Evolutionary conservation across 2,113 vertebrate genomes (phyloP), one percentile per base, ranked within the genome.

Genomic region (Oreochromis niloticus): DNA sequence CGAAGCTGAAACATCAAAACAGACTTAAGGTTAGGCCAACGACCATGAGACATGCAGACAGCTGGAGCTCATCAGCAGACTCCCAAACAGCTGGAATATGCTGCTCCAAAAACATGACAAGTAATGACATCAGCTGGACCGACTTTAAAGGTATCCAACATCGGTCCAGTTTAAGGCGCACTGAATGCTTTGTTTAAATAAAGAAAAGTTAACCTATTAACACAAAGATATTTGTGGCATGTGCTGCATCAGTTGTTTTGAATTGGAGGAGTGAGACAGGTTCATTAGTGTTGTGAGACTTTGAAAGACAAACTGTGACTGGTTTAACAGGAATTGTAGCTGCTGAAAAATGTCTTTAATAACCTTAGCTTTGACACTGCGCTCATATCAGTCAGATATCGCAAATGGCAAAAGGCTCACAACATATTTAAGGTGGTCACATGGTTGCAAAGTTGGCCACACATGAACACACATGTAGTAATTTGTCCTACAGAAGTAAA

Each of bases 1-100:
- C 97, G 97, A 88, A 99, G 97, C 99, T 99, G 96, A 75, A 97
- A 97, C 6, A 75, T 11, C 8, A 89, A 41, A 81, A 68, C 2
- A 46, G 71, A 22, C 12, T 50, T 7, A 14, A 19, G 14, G 30
- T 83, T 71, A 52, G 19, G 8, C 43, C 71, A 48, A 30, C 9
- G 13, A 17, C 22, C 41, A 5, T 17, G 22, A 7, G 68, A 27
- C 14, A 7, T 7, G 43, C 43, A 50, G 27, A 78, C 6, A 30
- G 0, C 43, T 75, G 68, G 41, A 75, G 68, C 14, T 75, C 71
- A 30, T 75, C 24, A 48, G 71, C 0, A 17, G 22, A 46, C 0
- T 48, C 9, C 43, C 71, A 30, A 30, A 46, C 43, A 30, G 24
- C 43, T 48, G 71, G 71, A 75, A 48, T 11, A 75, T 19, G 43